Percentiles rank a stretch among this genome's conserved stretches.
These are phyloP conservation scores for Amphiura filiformis DNA, from an alignment of 35 echinoderm and acorn worm species.

Conservation along the genomic window DNA sequence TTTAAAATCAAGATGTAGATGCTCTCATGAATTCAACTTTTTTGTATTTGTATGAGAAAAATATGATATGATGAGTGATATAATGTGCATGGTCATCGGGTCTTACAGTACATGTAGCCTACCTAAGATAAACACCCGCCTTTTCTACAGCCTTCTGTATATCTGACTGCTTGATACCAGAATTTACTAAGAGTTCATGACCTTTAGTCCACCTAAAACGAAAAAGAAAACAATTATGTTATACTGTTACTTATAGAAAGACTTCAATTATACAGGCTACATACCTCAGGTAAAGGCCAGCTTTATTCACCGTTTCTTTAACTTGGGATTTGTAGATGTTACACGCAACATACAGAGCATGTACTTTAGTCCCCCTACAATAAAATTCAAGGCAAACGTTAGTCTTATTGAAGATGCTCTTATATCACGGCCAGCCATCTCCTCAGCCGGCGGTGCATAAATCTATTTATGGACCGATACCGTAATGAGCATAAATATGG, in stretches of 20 bases:
- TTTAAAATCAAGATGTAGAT: too few species aligned
- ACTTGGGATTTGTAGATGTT: conserved; percentile 19
- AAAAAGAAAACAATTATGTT: conserved; percentile 15
- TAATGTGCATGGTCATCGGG: too few species aligned
- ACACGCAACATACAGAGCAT: conserved; percentile 35
- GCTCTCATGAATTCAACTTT: too few species aligned
- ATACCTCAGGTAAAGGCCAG: conserved; percentile 43
- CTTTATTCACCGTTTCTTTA: conserved; percentile 38
- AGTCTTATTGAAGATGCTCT: too few species aligned
- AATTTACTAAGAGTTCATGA: conserved; percentile 17
- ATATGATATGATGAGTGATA: too few species aligned
- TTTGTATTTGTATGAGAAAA: too few species aligned
- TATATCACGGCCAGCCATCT: too few species aligned
- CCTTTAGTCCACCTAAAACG: conserved; percentile 45
- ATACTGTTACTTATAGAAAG: background rate
- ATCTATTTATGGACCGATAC: too few species aligned
- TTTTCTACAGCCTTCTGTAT: conserved; percentile 38
- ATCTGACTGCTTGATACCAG: conserved; percentile 24
- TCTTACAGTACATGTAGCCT: too few species aligned
- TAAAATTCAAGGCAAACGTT: too few species aligned
- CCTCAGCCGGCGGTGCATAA: too few species aligned
- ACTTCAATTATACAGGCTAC: background rate
- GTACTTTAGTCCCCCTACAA: conserved; percentile 50
- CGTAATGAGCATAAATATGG: too few species aligned
- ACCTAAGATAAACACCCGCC: conserved; percentile 27